Percentiles rank a stretch among this genome's conserved stretches.
Conservation (phyloP, 2,888 invertebrate species). For the Miltochrista miniata region DNA sequence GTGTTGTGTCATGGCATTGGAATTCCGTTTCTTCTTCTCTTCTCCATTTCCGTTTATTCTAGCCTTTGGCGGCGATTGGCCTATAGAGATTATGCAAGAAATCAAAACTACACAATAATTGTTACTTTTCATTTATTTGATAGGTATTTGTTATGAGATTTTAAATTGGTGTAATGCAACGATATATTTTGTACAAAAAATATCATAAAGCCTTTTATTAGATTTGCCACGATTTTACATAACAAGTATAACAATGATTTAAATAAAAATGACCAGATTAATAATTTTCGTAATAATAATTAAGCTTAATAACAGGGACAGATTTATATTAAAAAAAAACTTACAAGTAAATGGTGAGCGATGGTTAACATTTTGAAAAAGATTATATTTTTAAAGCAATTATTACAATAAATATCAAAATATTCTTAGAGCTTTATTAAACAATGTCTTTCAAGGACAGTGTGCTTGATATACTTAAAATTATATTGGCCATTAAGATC, state of each 20-base stretch:
- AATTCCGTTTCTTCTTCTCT: no score
- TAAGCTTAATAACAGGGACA: constrained; percentile 75
- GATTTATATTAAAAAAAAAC: constrained; percentile 71
- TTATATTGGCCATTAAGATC: constrained; percentile 62
- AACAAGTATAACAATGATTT: constrained; percentile 82
- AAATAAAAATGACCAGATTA: constrained; percentile 84
- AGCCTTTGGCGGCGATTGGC: no score
- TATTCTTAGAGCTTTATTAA: constrained; percentile 72
- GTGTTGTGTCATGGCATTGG: no score
- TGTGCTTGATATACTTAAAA: constrained; percentile 76
- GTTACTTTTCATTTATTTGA: constrained; percentile 79
- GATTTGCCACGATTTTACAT: constrained; percentile 75
- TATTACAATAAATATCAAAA: constrained; percentile 71
- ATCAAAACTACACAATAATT: constrained; percentile 37
- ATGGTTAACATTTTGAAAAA: constrained; percentile 79
- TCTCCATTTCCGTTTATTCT: no score
- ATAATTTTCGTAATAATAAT: constrained; percentile 77
- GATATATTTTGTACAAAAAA: constrained; percentile 77
- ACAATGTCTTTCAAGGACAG: constrained; percentile 77
- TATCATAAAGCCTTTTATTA: constrained; percentile 75
- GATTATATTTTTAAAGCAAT: constrained; percentile 80
- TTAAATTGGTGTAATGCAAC: constrained; percentile 76
- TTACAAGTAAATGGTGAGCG: constrained; percentile 80
- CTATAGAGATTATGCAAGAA: not conserved
- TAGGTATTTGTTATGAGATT: constrained; percentile 77